Conservation (phyloP, 1,140 invertebrate genomes). For the Ladona fulva region DNA sequence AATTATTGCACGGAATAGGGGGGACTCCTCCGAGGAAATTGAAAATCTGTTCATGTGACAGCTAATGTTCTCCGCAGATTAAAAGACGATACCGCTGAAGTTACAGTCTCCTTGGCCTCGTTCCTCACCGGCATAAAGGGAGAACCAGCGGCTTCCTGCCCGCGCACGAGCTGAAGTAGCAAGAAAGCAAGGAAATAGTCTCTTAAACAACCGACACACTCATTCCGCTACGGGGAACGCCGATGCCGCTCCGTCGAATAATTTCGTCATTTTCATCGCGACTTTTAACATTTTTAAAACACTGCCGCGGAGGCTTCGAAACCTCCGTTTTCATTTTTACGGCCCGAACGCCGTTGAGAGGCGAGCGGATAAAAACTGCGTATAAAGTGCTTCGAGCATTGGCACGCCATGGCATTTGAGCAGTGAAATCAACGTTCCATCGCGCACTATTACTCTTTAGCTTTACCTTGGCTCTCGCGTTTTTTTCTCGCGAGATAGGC, state of each 20-base stretch:
- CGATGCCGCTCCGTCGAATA: too few species aligned
- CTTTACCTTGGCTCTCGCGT: background rate
- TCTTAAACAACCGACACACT: too few species aligned
- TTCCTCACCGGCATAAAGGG: background rate
- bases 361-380: background rate
- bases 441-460: background rate
- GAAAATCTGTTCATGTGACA: background rate
- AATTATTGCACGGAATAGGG: background rate
- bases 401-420: background rate
- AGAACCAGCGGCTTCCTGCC: background rate
- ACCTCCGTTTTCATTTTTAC: too few species aligned
- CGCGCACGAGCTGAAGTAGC: too few species aligned
- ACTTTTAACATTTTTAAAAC: too few species aligned
- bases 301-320: too few species aligned
- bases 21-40: background rate
- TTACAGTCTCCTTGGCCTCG: background rate
- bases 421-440: background rate
- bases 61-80: background rate
- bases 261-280: too few species aligned
- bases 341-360: background rate
- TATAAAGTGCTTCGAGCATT: background rate
- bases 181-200: background rate
- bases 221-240: too few species aligned
- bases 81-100: background rate
- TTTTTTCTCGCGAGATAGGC: background rate